A percentile compares a stretch with the other conserved stretches of the same genome.
Conservation (phyloP, 2,113 vertebrate genomes). For the Corvus hawaiiensis region DNA sequence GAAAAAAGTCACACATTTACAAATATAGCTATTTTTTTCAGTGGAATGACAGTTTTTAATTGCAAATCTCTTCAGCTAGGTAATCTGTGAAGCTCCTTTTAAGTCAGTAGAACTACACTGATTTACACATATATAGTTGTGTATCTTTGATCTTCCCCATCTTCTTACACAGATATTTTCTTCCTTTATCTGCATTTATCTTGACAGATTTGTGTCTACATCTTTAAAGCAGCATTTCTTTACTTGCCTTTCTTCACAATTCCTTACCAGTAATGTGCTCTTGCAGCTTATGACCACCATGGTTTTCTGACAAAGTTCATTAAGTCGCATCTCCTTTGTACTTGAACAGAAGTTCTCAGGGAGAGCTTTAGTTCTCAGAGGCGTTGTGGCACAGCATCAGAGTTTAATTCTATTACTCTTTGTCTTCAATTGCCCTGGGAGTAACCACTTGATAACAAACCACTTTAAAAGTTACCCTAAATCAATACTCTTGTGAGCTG, state of each 20-base stretch:
- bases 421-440: neutral
- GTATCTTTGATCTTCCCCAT: neutral
- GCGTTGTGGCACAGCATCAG: neutral
- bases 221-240: neutral
- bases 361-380: neutral
- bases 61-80: neutral
- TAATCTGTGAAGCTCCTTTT: neutral
- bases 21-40: neutral
- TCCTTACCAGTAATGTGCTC: neutral
- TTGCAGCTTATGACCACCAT: neutral
- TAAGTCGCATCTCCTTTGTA: neutral
- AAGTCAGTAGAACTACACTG: neutral
- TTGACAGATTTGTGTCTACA: neutral
- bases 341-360: neutral
- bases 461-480: neutral
- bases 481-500: neutral
- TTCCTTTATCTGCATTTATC: neutral
- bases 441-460: neutral
- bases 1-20: neutral
- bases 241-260: neutral
- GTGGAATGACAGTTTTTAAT: neutral
- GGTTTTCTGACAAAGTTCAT: neutral
- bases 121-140: neutral
- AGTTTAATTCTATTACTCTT: neutral
- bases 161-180: neutral